Conservation (phyloP, 2,113 vertebrate genomes). For the Cnemophilus loriae region DNA sequence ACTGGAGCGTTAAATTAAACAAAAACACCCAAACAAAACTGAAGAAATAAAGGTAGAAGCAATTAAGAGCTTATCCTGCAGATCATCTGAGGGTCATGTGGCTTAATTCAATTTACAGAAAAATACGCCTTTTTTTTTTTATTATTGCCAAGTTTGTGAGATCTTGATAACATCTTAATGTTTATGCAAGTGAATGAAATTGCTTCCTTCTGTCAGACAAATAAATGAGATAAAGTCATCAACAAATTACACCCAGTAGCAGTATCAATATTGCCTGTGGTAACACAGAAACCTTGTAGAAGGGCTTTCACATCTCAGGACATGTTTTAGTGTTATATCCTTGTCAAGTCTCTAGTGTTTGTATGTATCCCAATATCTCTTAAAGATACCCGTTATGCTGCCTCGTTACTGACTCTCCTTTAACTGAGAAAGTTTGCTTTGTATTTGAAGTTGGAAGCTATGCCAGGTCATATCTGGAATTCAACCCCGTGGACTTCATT, state of each 20-base stretch:
- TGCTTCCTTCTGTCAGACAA: neutral
- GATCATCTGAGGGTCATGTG: neutral
- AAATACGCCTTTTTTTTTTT: neutral
- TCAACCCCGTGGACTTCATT: neutral
- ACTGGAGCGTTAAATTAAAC: constrained; percentile 71
- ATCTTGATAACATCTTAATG: neutral
- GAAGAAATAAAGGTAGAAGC: constrained; percentile 39
- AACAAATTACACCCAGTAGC: neutral
- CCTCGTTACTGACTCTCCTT: neutral
- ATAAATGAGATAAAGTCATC: constrained; percentile 51
- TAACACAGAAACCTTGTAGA: neutral
- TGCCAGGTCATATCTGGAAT: neutral
- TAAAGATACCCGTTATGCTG: neutral
- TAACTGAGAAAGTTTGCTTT: neutral
- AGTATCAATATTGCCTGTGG: neutral
- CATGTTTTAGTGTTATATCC: neutral
- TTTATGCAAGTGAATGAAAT: constrained; percentile 38
- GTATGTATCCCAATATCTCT: neutral
- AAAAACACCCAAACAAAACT: constrained; percentile 32
- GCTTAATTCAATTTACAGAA: neutral
- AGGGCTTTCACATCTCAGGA: neutral
- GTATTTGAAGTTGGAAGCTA: neutral
- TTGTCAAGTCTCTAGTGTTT: neutral
- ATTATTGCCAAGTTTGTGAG: constrained; percentile 6
- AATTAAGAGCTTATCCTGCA: constrained; percentile 21